These are phyloP conservation scores for Antrozous pallidus DNA, from an alignment of 2,797 vertebrate species.

Conservation along the genomic window DNA sequence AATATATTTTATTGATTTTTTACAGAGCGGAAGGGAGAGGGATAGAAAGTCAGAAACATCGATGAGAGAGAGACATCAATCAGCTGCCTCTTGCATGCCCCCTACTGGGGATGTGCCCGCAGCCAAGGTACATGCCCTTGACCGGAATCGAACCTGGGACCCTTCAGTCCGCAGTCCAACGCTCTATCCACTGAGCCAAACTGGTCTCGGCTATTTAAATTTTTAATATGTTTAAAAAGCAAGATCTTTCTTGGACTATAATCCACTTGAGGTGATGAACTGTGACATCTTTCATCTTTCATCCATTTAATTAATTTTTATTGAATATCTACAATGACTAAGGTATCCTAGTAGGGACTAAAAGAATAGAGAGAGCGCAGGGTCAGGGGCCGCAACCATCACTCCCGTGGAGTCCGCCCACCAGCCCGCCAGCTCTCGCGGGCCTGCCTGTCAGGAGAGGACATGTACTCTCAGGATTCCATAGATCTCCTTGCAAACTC, in stretches of 20 bases:
- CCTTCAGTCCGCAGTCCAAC: too few relatives aligned
- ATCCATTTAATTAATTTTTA: neutral
- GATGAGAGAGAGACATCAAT: too few relatives aligned
- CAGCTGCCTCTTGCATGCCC: too few relatives aligned
- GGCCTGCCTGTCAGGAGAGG: conserved; percentile 88
- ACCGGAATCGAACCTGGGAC: too few relatives aligned
- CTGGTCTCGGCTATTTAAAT: neutral
- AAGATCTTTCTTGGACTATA: neutral
- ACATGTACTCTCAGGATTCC: conserved; percentile 99
- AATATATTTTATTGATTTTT: too few relatives aligned
- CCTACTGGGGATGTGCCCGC: too few relatives aligned
- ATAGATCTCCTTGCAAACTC: conserved; percentile 98
- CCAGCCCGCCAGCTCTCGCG: conserved; percentile 11
- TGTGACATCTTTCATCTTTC: neutral
- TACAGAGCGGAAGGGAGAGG: too few relatives aligned
- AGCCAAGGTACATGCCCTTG: too few relatives aligned
- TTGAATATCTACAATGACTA: neutral
- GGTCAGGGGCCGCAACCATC: neutral
- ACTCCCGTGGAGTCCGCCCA: neutral
- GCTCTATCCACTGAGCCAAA: too few relatives aligned
- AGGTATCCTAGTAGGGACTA: neutral
- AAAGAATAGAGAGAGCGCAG: conserved; percentile 13
- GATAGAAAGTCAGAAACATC: too few relatives aligned
- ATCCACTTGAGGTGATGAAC: neutral
- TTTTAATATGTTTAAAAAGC: neutral